Evolutionary conservation across 2,888 invertebrate species (phyloP), one percentile per base, ranked within the genome.

Genomic region (Chesias legatella): DNA sequence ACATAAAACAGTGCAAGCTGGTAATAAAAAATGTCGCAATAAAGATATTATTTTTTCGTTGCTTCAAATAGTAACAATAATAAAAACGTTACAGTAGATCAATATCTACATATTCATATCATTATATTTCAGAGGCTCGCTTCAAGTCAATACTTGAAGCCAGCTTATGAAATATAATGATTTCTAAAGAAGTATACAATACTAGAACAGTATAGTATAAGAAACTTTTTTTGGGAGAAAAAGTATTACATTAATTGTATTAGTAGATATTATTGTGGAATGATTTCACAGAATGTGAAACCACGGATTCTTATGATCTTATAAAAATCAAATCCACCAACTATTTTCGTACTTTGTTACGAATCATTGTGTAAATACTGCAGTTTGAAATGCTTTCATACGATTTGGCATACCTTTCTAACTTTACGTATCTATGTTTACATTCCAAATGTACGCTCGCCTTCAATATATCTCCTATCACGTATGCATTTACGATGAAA

Each of bases 51-150:
- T 60, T 58, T 60, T 58, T 53, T 55, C 54, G 56, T 58, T 54
- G 56, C 58, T 63, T 62, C 73, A 62, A 68, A 68, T 62, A 73
- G 72, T 71, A 67, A 73, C 67, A 69, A 33, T 32, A 43, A 35
- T 37, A 39, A 43, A 73, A 74, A 65, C 59, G 49, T 65, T 64
- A 60, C 32, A 2, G 10, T 17, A 29, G 20, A 7, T 7, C n/a
- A n/a, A n/a, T n/a, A n/a, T n/a, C n/a, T n/a, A n/a, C n/a, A n/a
- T n/a, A n/a, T n/a, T n/a, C n/a, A n/a, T n/a, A n/a, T n/a, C n/a
- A n/a, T n/a, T n/a, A n/a, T n/a, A n/a, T n/a, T n/a, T n/a, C n/a
- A n/a, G n/a, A n/a, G n/a, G n/a, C n/a, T n/a, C n/a, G n/a, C n/a
- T n/a, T n/a, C n/a, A n/a, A n/a, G n/a, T n/a, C n/a, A n/a, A n/a